Conservation (phyloP, 1,140 invertebrate species). For the Doryteuthis pealeii region DNA sequence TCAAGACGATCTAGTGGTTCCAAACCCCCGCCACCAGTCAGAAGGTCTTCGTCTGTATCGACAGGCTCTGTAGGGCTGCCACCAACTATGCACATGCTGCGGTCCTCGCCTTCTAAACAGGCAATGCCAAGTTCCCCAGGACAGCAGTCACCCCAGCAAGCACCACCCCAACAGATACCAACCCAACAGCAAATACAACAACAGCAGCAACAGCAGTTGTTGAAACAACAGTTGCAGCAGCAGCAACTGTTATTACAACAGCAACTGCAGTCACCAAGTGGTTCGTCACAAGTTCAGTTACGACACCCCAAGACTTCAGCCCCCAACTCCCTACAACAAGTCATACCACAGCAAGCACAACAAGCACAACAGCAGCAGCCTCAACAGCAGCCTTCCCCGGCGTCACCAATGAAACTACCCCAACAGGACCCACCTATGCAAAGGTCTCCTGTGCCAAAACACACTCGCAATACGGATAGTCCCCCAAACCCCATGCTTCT, state of each 20-base stretch:
- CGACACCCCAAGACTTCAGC: constrained; percentile 18
- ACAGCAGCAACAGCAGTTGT: background rate
- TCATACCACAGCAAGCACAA: constrained; percentile 27
- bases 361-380: constrained; percentile 24
- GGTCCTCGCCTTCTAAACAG: constrained; percentile 38
- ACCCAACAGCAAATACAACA: constrained; percentile 10
- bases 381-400: constrained; percentile 19
- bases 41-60: constrained; percentile 81
- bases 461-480: background rate
- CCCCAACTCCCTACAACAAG: constrained; percentile 26
- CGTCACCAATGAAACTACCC: background rate
- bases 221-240: constrained; percentile 12
- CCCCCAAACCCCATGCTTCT: constrained; percentile 5
- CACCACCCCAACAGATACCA: constrained; percentile 43
- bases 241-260: constrained; percentile 41
- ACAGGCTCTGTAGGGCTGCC: constrained; percentile 47
- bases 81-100: constrained; percentile 24
- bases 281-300: constrained; percentile 17
- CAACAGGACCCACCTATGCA: constrained; percentile 9
- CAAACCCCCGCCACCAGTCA: constrained; percentile 81
- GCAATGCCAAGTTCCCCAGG: constrained; percentile 8
- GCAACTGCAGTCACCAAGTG: constrained; percentile 20
- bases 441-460: background rate
- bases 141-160: constrained; percentile 27
- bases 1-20: constrained; percentile 52